phyloP scores from a whole-genome alignment of 1,140 invertebrate genomes.

The Habropoda laboriosa region DNA sequence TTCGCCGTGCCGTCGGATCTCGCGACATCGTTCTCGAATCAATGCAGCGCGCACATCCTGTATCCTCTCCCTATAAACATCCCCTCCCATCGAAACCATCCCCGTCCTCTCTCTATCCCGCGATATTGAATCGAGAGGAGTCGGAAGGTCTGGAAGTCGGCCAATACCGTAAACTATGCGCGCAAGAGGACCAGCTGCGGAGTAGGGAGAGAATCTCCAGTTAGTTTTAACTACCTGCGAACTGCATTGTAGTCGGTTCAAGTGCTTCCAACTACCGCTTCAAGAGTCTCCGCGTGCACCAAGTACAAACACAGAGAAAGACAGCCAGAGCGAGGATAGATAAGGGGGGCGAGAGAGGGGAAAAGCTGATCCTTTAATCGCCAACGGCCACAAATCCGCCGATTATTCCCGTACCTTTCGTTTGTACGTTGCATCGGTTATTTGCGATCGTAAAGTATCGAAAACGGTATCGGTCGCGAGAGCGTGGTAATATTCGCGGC shows the following conservation, averaged over 20 bases:
- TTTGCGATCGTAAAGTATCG: conserved; percentile 9
- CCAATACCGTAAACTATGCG: conserved; percentile 46
- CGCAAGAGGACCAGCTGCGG: background rate
- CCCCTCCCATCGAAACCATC: no score
- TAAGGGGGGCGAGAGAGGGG: no score
- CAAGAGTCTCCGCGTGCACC: background rate
- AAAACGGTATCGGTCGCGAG: background rate
- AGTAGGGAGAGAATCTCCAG: conserved; percentile 17
- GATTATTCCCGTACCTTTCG: conserved; percentile 21
- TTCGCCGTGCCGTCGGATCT: background rate
- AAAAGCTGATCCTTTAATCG: conserved; percentile 27
- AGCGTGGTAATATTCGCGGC: background rate
- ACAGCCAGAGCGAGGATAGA: no score
- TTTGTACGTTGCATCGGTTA: background rate
- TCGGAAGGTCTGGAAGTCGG: conserved; percentile 46
- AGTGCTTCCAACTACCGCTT: conserved; percentile 25
- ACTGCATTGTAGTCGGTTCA: conserved; percentile 34
- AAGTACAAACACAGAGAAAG: no score
- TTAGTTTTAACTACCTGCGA: conserved; percentile 46
- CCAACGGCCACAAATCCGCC: conserved; percentile 19
- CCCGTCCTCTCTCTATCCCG: background rate
- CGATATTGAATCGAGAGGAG: conserved; percentile 35
- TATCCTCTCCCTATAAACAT: background rate
- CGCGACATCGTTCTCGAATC: conserved; percentile 13
- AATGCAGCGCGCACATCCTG: background rate